Percentiles rank a stretch among this genome's conserved stretches.
phyloP scores from a whole-genome alignment of 53 echinoderm and acorn worm genomes.

The Paracentrotus lividus region DNA sequence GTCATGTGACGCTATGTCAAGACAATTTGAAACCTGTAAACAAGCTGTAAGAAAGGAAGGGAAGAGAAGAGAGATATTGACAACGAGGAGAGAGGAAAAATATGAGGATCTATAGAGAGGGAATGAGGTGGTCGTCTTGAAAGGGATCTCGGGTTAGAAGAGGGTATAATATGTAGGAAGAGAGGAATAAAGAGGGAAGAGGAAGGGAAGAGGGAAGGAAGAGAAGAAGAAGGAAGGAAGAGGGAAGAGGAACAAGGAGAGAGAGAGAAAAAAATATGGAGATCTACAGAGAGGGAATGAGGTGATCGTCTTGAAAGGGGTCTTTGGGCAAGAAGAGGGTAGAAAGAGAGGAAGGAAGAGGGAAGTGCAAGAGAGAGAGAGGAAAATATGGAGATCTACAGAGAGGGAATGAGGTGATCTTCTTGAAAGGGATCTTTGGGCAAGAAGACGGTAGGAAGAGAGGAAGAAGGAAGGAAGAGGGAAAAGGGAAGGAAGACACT shows the following conservation, averaged over 20 bases:
- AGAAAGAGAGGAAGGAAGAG: no score
- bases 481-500: no score
- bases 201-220: background rate
- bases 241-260: background rate
- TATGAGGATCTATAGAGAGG: background rate
- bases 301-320: background rate
- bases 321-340: background rate
- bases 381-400: background rate
- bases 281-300: background rate
- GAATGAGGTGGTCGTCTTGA: background rate
- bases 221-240: background rate
- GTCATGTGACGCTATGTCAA: slow-evolving; percentile 20
- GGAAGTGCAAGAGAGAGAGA: background rate
- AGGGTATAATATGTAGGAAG: background rate
- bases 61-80: background rate
- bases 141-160: background rate
- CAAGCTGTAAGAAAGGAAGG: background rate
- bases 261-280: background rate
- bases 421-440: no score
- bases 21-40: background rate
- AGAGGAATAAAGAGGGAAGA: no score
- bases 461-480: no score
- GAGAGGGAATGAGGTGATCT: no score
- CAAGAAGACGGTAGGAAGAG: no score
- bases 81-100: background rate